Conservation (phyloP, 1,140 invertebrate genomes). For the Hormaphis cornu region DNA sequence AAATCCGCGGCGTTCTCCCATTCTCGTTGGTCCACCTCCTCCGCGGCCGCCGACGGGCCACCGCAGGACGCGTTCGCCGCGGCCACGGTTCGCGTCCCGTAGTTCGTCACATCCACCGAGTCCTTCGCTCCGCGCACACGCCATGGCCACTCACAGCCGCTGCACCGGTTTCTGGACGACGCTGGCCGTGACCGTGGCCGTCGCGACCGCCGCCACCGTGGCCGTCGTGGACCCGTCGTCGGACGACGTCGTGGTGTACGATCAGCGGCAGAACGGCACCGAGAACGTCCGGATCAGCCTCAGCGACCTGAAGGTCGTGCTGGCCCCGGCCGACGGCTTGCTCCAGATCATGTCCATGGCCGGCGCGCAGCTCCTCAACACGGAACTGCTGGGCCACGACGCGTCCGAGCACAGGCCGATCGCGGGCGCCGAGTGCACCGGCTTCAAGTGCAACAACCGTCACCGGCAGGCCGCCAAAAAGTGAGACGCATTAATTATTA, state of each 20-base stretch:
- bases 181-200: neutral
- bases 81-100: neutral
- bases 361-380: neutral
- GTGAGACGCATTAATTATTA: neutral
- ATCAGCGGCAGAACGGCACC: constrained; percentile 60
- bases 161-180: neutral
- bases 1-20: neutral
- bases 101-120: neutral
- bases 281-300: constrained; percentile 58
- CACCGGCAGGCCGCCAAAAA: constrained; percentile 9
- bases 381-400: neutral
- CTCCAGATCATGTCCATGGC: constrained; percentile 28
- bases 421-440: neutral
- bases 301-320: constrained; percentile 53
- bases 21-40: neutral
- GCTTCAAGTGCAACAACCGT: constrained; percentile 6
- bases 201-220: neutral
- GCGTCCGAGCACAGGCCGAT: neutral
- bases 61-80: neutral
- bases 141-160: too few species aligned
- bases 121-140: neutral
- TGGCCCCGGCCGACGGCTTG: constrained; percentile 50
- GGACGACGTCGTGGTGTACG: constrained; percentile 43
- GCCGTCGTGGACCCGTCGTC: neutral
- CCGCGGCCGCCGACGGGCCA: neutral